Evolutionary conservation across 1,140 invertebrate species (phyloP), one percentile per base, ranked within the genome.

Genomic region (Drosophila ogumai): DNA sequence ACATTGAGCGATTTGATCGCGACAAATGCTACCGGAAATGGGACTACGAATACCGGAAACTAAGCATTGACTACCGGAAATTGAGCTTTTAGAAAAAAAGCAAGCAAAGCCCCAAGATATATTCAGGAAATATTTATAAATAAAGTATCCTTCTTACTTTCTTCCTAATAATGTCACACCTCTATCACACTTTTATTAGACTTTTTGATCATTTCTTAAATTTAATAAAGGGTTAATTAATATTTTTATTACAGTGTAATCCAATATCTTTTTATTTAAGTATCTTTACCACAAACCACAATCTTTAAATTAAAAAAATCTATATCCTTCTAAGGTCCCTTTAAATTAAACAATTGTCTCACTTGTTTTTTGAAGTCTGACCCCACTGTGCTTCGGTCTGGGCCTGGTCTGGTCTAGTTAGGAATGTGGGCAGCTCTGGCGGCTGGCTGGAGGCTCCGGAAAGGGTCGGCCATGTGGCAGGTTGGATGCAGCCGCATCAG

Each of bases 401-500:
- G 44, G 13, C 13, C 22, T 47, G 28, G 46, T n/a, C 50, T 49
- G 52, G 60, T 75, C 50, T 38, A 50, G 38, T 47, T 75, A 46
- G 46, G 43, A 13, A 40, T 41, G 22, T 40, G 52, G 43, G 22
- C 46, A 19, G 2, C 55, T 40, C 55, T 10, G 15, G 38, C 1
- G 31, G n/a, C 32, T 12, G 52, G 13, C 25, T 57, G 49, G n/a
- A 49, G 56, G 56, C 40, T 50, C 65, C 58, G 65, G 54, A 43
- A 34, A 25, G 47, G 56, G 67, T 28, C 10, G 55, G 40, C 57
- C 9, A 36, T 50, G 66, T 46, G 61, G 61, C 34, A 15, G 41
- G 49, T 19, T 44, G 25, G 17, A 40, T 68, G 69, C 72, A 67
- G 76, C 69, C 80, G 80, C 65, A 65, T 77, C 82, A 81, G 82